phyloP scores from a whole-genome alignment of 2,888 invertebrate species.

The Acanthacorydalis orientalis region DNA sequence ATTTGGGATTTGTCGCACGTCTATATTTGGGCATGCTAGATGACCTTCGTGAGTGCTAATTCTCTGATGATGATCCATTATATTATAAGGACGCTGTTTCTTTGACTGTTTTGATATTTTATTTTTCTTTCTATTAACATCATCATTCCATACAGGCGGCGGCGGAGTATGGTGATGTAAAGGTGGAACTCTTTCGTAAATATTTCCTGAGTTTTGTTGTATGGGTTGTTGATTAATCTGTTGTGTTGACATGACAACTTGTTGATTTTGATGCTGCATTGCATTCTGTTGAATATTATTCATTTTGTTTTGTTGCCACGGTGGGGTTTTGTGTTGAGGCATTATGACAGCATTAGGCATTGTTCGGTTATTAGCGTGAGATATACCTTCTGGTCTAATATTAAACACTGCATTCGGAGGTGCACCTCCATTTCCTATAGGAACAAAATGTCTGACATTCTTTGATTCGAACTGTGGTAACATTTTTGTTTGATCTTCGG shows the following conservation, averaged over 20 bases:
- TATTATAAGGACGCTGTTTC: constrained; percentile 33
- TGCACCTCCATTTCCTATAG: constrained; percentile 17
- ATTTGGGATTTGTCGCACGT: constrained; percentile 34
- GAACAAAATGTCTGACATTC: constrained; percentile 12
- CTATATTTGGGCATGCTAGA: constrained; percentile 39
- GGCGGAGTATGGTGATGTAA: constrained; percentile 51
- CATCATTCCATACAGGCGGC: constrained; percentile 34
- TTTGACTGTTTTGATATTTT: constrained; percentile 31
- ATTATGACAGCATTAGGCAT: constrained; percentile 27
- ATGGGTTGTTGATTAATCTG: constrained; percentile 5
- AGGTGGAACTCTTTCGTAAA: constrained; percentile 55
- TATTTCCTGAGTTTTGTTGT: constrained; percentile 25
- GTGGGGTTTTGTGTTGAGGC: constrained; percentile 35
- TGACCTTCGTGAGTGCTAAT: constrained; percentile 10
- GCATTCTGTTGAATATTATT: constrained; percentile 8
- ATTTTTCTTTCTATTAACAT: constrained; percentile 39
- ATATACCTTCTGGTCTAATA: constrained; percentile 14
- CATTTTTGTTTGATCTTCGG: constrained; percentile 9
- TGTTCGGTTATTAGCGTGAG: constrained; percentile 12
- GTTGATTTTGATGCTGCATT: constrained; percentile 9
- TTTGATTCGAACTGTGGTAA: constrained; percentile 15
- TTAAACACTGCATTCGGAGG: constrained; percentile 15
- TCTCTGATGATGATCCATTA: constrained; percentile 17
- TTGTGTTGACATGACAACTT: constrained; percentile 6
- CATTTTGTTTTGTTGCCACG: constrained; percentile 36